Base-by-base conservation (phyloP, 2,888 invertebrate species). In the Temnothorax ravouxi region DNA sequence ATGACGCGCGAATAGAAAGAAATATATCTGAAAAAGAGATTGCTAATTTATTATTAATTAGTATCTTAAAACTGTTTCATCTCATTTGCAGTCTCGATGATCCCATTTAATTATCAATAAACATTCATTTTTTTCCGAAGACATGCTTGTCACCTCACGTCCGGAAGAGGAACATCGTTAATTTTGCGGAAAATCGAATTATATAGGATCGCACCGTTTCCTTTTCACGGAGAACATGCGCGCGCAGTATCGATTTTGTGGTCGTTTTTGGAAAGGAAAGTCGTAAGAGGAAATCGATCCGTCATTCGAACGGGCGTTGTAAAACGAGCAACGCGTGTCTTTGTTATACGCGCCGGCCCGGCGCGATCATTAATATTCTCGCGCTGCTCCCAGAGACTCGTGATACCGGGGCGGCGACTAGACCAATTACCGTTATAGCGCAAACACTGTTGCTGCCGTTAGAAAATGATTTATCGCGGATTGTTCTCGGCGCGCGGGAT, bases 391-490 rank as follows among this genome's bases (percentile, higher is more conserved):
- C 34, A 34, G 69, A 79, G 82, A 64, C 84, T 71, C 50, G 75
- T 50, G 83, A 84, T 83, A 75, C 47, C 41, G 85, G 82, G 86
- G 86, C 89, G 86, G 89, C 87, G 87, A 86, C 83, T 83, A 76
- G 86, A 87, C 90, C 89, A 90, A 89, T 89, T 89, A 89, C 89
- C 89, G 89, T 89, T 88, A 89, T 75, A 75, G 52, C 84, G 61
- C 82, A 84, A 82, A 82, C 82, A 82, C 88, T 87, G 82, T 87
- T 83, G 81, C 87, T 85, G 84, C 88, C 84, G 87, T 69, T 85
- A 83, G 87, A 84, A 90, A 90, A 89, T 89, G 88, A 89, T 89
- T 90, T 89, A 89, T 87, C 87, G 88, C 50, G 83, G 72, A 84
- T 85, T 86, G 85, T 85, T 81, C 83, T 66, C 25, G 44, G 56